These are phyloP conservation scores for Xanthia togata DNA, from an alignment of 2,888 invertebrate species.

Conservation along the genomic window DNA sequence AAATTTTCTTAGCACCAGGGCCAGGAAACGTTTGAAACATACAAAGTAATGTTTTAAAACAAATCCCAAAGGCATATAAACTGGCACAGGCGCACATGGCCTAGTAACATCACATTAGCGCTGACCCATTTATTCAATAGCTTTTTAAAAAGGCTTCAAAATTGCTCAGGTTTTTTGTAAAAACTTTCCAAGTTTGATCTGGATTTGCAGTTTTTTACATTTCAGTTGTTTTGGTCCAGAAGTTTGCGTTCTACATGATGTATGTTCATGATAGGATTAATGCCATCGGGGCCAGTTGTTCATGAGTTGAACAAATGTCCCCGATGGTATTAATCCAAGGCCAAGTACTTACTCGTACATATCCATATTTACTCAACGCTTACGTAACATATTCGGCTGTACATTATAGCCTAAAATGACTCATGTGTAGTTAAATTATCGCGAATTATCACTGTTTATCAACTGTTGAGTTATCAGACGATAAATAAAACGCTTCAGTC, in stretches of 20 bases:
- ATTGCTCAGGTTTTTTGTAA: background rate
- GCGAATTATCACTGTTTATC: constrained; percentile 62
- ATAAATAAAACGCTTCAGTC: constrained; percentile 55
- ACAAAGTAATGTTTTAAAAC: constrained; percentile 15
- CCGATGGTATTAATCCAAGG: too few species aligned
- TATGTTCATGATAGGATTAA: background rate
- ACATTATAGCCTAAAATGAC: constrained; percentile 38
- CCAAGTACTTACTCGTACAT: constrained; percentile 7
- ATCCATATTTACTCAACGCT: constrained; percentile 33
- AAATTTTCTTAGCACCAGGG: background rate
- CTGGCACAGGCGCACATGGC: background rate
- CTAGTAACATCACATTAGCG: constrained; percentile 13
- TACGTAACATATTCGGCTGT: constrained; percentile 39
- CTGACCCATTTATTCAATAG: constrained; percentile 8
- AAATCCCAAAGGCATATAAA: constrained; percentile 7
- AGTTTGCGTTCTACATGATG: background rate
- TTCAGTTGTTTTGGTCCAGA: background rate
- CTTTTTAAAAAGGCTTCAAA: background rate
- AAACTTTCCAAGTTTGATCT: background rate
- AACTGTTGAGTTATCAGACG: constrained; percentile 50
- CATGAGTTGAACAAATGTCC: too few species aligned
- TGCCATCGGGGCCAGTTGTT: background rate
- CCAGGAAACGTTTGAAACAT: background rate
- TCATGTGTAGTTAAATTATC: constrained; percentile 52
- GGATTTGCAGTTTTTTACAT: background rate